phyloP scores from a whole-genome alignment of 2,888 invertebrate species.

The Hydropsyche betteni region DNA sequence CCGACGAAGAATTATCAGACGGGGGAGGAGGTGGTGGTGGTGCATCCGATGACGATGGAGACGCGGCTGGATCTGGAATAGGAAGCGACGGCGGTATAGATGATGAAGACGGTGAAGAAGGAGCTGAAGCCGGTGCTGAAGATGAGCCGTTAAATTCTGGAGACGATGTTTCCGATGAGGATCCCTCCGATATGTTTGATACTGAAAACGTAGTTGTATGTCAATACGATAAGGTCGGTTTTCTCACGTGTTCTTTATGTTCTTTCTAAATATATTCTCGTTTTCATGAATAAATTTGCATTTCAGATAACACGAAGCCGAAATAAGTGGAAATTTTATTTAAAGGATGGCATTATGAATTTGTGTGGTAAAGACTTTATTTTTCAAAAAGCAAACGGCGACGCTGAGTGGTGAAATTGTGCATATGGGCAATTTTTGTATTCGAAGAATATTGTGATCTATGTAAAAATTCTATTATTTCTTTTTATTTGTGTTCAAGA shows the following conservation, averaged over 20 bases:
- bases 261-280: slow-evolving; percentile 28
- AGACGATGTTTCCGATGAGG: slow-evolving; percentile 97
- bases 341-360: slow-evolving; percentile 99
- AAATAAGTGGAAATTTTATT: slow-evolving; percentile 99
- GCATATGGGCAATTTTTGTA: slow-evolving; percentile 5
- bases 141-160: slow-evolving; percentile 95
- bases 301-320: slow-evolving; percentile 93
- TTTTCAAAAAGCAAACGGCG: slow-evolving; percentile 98
- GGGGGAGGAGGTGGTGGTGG: slow-evolving; percentile 72
- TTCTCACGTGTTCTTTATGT: not conserved
- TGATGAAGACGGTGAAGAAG: slow-evolving; percentile 74
- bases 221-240: slow-evolving; percentile 94
- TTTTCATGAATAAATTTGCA: slow-evolving; percentile 49
- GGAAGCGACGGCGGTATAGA: slow-evolving; percentile 73
- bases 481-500: slow-evolving; percentile 4
- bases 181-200: slow-evolving; percentile 94
- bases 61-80: slow-evolving; percentile 74
- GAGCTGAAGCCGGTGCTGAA: slow-evolving; percentile 68
- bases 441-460: slow-evolving; percentile 19
- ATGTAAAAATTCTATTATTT: not conserved
- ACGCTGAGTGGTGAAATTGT: slow-evolving; percentile 93
- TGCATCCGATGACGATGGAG: slow-evolving; percentile 79
- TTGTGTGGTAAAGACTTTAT: slow-evolving; percentile 97
- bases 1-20: slow-evolving; percentile 82
- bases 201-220: slow-evolving; percentile 99